These are phyloP conservation scores for Siniperca undulata DNA, from an alignment of 2,797 vertebrate species.

Conservation along the genomic window DNA sequence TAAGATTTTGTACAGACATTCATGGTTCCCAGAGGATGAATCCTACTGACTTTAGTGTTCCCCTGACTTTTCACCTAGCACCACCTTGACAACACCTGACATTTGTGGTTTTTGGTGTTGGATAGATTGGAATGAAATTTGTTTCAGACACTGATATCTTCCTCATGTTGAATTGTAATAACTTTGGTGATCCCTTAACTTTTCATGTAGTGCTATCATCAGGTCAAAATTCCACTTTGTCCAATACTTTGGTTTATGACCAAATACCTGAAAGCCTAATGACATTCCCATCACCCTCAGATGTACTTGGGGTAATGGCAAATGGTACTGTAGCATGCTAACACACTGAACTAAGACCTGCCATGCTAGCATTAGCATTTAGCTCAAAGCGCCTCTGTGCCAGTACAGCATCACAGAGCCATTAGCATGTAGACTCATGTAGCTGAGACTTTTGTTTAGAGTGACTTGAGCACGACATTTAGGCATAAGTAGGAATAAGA, in stretches of 20 bases:
- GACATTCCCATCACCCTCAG: not conserved
- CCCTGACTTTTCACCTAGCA: not conserved
- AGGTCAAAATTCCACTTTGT: too few species aligned
- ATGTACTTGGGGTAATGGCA: not conserved
- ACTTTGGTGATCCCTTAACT: not conserved
- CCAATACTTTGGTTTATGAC: not conserved
- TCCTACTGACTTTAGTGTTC: not conserved
- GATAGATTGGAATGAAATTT: not conserved
- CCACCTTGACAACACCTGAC: not conserved
- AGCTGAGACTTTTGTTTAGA: not conserved
- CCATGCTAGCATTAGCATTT: not conserved
- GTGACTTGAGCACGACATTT: not conserved
- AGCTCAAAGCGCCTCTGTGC: not conserved
- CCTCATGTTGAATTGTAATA: not conserved
- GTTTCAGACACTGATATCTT: not conserved
- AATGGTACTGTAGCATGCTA: not conserved
- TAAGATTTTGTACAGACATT: not conserved
- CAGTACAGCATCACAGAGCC: not conserved
- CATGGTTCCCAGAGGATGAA: not conserved
- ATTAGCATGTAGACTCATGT: not conserved
- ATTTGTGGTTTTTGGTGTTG: too few species aligned
- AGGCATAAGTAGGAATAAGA: not conserved
- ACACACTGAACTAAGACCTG: not conserved
- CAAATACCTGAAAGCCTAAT: not conserved
- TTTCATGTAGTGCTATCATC: not conserved